phyloP scores from a whole-genome alignment of 2,888 invertebrate species.

The Sinelater perroti region DNA sequence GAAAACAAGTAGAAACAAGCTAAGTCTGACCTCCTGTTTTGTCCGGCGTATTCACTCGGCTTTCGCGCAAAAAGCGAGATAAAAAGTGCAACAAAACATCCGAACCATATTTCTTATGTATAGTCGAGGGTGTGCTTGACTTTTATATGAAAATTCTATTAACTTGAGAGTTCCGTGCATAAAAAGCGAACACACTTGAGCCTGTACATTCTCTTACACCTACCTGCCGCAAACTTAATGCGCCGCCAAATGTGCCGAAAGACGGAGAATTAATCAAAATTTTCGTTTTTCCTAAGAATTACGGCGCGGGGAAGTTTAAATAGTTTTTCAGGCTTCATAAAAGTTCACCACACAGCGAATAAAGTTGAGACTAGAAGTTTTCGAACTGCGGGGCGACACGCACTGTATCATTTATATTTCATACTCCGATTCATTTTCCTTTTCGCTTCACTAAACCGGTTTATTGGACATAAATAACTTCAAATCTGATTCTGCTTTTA shows the following conservation, averaged over 20 bases:
- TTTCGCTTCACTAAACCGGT: constrained; percentile 35
- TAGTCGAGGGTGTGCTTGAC: constrained; percentile 3
- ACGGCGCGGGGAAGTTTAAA: constrained; percentile 36
- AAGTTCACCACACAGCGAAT: constrained; percentile 42
- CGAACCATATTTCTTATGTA: constrained; percentile 19
- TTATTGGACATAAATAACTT: constrained; percentile 36
- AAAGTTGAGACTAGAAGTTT: constrained; percentile 42
- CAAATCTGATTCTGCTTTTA: constrained; percentile 26
- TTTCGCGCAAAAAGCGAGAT: constrained; percentile 20
- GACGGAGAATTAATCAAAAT: constrained; percentile 44
- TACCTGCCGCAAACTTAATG: too few relatives aligned
- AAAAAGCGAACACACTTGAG: background rate
- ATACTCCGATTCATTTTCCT: constrained; percentile 43
- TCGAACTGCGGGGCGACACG: constrained; percentile 36
- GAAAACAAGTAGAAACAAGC: constrained; percentile 45
- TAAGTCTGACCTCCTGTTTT: constrained; percentile 29
- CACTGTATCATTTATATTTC: constrained; percentile 48
- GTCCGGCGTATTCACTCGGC: constrained; percentile 22
- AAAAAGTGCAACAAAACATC: constrained; percentile 19
- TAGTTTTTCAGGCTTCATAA: constrained; percentile 46
- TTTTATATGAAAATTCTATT: constrained; percentile 18
- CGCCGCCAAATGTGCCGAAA: constrained; percentile 42
- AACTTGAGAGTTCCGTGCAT: constrained; percentile 1
- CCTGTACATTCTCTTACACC: constrained; percentile 16
- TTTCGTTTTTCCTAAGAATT: constrained; percentile 37